Evolutionary conservation across 2,888 invertebrate genomes (phyloP).

Genomic region (Erynnis tages): DNA sequence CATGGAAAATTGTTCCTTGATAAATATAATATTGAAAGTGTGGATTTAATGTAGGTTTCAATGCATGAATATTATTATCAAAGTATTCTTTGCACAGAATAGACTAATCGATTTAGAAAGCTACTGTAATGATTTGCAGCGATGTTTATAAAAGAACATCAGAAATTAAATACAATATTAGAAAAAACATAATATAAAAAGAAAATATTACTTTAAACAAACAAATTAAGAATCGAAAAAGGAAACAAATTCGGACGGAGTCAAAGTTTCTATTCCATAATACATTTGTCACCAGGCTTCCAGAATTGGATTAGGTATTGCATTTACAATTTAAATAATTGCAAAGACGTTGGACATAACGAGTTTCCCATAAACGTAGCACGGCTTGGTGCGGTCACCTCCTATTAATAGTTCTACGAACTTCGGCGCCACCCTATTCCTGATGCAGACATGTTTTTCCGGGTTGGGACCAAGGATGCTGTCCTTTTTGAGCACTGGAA

Average conservation of each 20-base stretch:
- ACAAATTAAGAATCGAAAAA: no score
- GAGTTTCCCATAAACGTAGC: constrained; percentile 21
- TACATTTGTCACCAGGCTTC: no score
- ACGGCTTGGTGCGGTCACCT: neutral
- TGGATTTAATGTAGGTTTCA: constrained; percentile 18
- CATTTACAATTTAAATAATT: constrained; percentile 13
- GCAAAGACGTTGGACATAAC: constrained; percentile 11
- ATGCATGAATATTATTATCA: constrained; percentile 13
- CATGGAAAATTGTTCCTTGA: constrained; percentile 37
- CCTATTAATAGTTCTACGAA: constrained; percentile 17
- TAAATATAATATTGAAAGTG: constrained; percentile 24
- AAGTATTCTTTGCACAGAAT: constrained; percentile 12
- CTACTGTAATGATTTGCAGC: no score
- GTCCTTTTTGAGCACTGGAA: constrained; percentile 1
- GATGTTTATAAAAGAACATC: no score
- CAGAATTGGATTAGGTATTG: no score
- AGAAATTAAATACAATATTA: no score
- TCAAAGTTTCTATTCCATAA: no score
- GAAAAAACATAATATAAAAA: neutral
- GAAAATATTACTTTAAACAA: no score
- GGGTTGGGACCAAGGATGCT: constrained; percentile 3
- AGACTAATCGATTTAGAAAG: neutral
- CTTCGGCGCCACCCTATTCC: constrained; percentile 15
- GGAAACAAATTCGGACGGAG: no score
- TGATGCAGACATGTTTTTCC: constrained; percentile 23